phyloP scores from a whole-genome alignment of 2,113 vertebrate species.

The Prochilodus magdalenae region DNA sequence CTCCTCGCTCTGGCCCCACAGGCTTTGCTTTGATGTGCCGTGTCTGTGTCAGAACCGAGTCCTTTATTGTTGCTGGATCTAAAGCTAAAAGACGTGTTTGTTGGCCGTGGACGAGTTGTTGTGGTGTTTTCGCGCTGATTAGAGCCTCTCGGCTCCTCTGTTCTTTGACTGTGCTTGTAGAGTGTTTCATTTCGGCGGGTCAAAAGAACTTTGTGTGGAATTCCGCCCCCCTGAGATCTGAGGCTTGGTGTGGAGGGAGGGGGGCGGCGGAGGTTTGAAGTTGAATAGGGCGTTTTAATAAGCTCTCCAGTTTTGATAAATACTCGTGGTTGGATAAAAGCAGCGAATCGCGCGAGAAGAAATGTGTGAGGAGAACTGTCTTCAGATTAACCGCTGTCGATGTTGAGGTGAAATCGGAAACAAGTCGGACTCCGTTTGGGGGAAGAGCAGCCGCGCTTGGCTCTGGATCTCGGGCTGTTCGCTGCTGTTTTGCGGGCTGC shows the following conservation, averaged over 20 bases:
- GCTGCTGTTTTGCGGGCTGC: too few species aligned
- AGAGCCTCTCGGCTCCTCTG: neutral
- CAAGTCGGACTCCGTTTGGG: too few species aligned
- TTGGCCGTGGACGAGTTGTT: neutral
- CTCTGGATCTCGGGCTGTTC: neutral
- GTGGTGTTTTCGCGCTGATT: constrained; percentile 21
- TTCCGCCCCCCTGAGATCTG: constrained; percentile 67
- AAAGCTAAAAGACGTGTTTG: neutral
- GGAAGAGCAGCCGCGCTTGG: too few species aligned
- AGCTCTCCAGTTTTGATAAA: neutral
- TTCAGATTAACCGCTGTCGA: too few species aligned
- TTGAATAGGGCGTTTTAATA: constrained; percentile 50
- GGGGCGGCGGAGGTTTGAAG: constrained; percentile 62
- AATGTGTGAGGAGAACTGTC: too few species aligned
- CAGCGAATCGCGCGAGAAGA: too few species aligned
- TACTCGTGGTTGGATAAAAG: neutral
- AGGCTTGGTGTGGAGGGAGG: constrained; percentile 65
- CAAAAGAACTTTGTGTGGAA: constrained; percentile 44
- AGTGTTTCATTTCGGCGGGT: constrained; percentile 49
- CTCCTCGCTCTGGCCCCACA: constrained; percentile 72
- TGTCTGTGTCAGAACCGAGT: constrained; percentile 54
- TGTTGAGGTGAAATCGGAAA: too few species aligned
- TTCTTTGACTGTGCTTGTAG: constrained; percentile 3
- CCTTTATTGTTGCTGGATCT: constrained; percentile 12
- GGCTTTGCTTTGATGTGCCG: constrained; percentile 83